Conservation (phyloP, 1,140 invertebrate genomes). For the Teleopsis dalmanni region DNA sequence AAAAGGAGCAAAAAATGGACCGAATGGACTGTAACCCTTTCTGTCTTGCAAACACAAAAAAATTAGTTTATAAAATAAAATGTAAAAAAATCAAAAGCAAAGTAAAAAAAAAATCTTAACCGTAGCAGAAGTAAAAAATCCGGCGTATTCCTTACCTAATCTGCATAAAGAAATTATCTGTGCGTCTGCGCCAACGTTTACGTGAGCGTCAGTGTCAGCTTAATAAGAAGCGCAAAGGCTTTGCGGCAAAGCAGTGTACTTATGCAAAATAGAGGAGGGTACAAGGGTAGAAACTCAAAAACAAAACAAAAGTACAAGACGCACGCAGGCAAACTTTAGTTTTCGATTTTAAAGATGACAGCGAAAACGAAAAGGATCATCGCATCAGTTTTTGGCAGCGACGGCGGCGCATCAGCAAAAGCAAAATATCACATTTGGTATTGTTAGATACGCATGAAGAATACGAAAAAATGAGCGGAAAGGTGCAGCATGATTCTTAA, state of each 20-base stretch:
- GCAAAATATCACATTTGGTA: neutral
- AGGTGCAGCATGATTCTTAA: neutral
- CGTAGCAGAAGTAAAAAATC: neutral
- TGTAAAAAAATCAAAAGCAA: neutral
- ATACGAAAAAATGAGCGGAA: neutral
- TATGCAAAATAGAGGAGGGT: slow-evolving; percentile 4
- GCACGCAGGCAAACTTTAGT: too few species aligned
- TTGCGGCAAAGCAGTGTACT: neutral
- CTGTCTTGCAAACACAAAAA: too few species aligned
- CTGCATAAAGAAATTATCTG: slow-evolving; percentile 8
- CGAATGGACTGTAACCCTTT: too few species aligned
- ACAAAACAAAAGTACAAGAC: too few species aligned
- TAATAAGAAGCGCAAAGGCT: too few species aligned
- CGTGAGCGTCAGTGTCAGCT: too few species aligned
- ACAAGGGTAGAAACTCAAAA: too few species aligned
- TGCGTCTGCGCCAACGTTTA: neutral
- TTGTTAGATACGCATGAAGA: slow-evolving; percentile 6
- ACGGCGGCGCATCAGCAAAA: neutral
- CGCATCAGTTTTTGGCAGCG: neutral
- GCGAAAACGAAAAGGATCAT: too few species aligned
- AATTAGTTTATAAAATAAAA: neutral
- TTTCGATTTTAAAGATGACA: too few species aligned
- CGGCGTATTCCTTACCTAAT: too few species aligned
- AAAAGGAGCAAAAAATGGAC: too few species aligned
- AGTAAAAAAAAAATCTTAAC: neutral